Evolutionary conservation across 92 coral and sea anemone species (phyloP), one percentile per base, ranked within the genome.

Genomic region (Pocillopora meandrina): DNA sequence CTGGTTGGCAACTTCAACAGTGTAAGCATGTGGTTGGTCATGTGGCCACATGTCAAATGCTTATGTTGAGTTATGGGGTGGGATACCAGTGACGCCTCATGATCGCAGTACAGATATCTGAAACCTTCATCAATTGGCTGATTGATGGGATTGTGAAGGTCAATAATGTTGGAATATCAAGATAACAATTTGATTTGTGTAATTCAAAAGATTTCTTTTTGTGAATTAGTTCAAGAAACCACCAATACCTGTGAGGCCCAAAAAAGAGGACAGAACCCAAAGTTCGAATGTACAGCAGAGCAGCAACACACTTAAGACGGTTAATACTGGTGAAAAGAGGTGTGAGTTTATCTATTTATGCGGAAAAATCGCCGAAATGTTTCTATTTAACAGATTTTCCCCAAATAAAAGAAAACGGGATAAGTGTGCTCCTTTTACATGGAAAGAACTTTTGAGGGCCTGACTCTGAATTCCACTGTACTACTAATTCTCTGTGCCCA

Each of bases 171-270:
- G 52, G 52, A 1, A 42, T 42, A 7, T 42, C 52, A 42, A 42
- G 52, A 3, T 42, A 42, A 42, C 52, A 42, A 42, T 42, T 42
- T 42, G 5, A 42, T 7, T 3, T 7, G 8, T 10, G 31, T 66
- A 12, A 31, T 66, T 12, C 16, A 66, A 26, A 26, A 26, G 31
- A 26, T 26, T 26, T 10, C n/a, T 70, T 47, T 75, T 71, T 76
- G 26, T 83, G 71, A 78, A 18, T 33, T 12, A 89, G 89, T 89
- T 85, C 85, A 89, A 88, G 35, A 89, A 78, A 80, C 92, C 89
- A 1, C 15, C 72, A 20, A 59, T 56, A 12, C 85, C 92, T 59
- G 79, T 67, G 80, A 85, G 80, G 69, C 67, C 47, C 31, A 23
- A 26, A 14, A 66, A 56, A 49, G 75, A 71, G 19, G 64, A 60